Evolutionary conservation across 2,888 invertebrate species (phyloP), one percentile per base, ranked within the genome.

Genomic region (Hydriomena furcata): DNA sequence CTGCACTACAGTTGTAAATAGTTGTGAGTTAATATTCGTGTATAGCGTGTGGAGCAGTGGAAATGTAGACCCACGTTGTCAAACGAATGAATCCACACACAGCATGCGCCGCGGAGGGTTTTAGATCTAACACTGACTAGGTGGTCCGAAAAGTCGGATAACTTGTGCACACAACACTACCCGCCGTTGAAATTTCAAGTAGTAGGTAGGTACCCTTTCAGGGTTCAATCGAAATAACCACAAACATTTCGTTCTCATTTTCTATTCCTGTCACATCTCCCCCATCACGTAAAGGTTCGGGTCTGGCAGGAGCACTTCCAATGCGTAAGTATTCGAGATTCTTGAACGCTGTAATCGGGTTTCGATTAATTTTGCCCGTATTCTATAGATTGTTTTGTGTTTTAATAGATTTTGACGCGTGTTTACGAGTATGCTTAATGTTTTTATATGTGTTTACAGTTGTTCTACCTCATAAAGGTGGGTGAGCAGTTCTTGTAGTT

Each of bases 221-320:
- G 73, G 79, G 82, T 84, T 78, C 82, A 80, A 85, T 82, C 80
- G 83, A 74, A 80, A 79, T 83, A 83, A 86, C 85, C 85, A 79
- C 86, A 82, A 83, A 84, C 83, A 83, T 82, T 84, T 76, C 72
- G 70, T 74, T 73, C 78, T 76, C 72, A 80, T 83, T 85, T 80
- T 76, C 79, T 73, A 87, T 88, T 86, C 87, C 68, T 76, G 81
- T 85, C 86, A 85, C 87, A 87, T 71, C 65, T 67, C 75, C 75
- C 71, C 77, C 78, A 79, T 81, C 80, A 78, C 77, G 73, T 69
- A 71, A 73, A 72, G 76, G 73, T 73, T 66, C 61, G 71, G 68
- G 68, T 71, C 72, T 42, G 76, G 77, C 71, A 69, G 59, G 67
- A 68, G 72, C 66, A 76, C 72, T 77, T 74, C 71, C 61, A 55